These are phyloP conservation scores for Megamerina dolium DNA, from an alignment of 2,888 invertebrate species.

Conservation along the genomic window DNA sequence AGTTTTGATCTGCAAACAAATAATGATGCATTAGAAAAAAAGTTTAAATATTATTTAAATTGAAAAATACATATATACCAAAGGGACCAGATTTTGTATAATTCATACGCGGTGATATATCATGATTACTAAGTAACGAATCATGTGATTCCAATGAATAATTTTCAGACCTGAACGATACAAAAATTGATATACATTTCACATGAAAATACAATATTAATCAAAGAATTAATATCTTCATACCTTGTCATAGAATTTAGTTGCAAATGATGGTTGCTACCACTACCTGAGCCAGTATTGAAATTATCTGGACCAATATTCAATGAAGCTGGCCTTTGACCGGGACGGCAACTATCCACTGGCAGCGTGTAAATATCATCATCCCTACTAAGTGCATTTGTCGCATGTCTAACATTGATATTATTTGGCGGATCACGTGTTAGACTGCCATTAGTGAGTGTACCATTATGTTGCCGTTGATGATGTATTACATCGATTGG, in stretches of 20 bases:
- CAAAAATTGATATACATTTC: not conserved
- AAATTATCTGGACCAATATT: constrained; percentile 32
- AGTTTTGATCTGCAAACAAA: constrained; percentile 49
- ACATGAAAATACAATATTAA: not conserved
- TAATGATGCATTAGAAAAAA: not conserved
- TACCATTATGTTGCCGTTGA: constrained; percentile 38
- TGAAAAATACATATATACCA: constrained; percentile 48
- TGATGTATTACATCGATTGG: constrained; percentile 53
- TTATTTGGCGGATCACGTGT: constrained; percentile 28
- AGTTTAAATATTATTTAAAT: not conserved
- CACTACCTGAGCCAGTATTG: constrained; percentile 8
- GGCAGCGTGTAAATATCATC: constrained; percentile 49
- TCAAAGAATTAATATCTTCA: not conserved
- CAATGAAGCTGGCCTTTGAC: constrained; percentile 32
- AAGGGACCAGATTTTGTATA: constrained; percentile 43
- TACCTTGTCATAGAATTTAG: constrained; percentile 43
- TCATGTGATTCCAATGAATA: constrained; percentile 42
- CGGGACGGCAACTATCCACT: constrained; percentile 40
- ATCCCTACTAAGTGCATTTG: constrained; percentile 31
- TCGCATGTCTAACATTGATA: constrained; percentile 18
- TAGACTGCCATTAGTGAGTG: constrained; percentile 36
- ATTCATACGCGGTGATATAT: constrained; percentile 35
- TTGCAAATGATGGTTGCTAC: constrained; percentile 21
- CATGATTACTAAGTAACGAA: constrained; percentile 32
- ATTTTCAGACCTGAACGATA: constrained; percentile 33